These are phyloP conservation scores for Labia minor DNA, from an alignment of 2,888 invertebrate species.

Conservation along the genomic window DNA sequence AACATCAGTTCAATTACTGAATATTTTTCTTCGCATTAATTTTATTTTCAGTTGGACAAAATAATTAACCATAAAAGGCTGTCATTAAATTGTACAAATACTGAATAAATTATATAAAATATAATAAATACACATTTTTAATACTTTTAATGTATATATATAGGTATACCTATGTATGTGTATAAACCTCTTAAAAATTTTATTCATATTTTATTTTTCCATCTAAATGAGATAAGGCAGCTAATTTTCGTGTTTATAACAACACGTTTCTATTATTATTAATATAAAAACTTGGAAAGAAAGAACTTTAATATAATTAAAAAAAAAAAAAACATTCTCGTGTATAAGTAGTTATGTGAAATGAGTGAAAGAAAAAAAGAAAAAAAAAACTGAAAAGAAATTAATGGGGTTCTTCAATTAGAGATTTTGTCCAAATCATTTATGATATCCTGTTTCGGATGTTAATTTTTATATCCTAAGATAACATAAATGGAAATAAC, in stretches of 20 bases:
- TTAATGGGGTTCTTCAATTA: slow-evolving; percentile 3
- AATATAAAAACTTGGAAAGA: too few relatives aligned
- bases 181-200: background rate
- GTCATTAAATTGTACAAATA: background rate
- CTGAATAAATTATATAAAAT: too few relatives aligned
- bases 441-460: background rate
- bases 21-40: background rate
- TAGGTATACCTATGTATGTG: background rate
- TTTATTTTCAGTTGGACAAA: background rate
- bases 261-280: background rate
- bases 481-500: slow-evolving; percentile 1
- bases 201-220: background rate
- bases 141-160: too few relatives aligned
- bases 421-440: slow-evolving; percentile 13
- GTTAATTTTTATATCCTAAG: slow-evolving; percentile 13
- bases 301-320: background rate
- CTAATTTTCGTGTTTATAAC: background rate
- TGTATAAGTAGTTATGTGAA: background rate
- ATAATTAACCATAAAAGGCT: background rate
- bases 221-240: background rate
- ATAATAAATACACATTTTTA: too few relatives aligned
- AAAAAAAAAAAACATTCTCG: background rate
- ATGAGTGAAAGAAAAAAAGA: background rate
- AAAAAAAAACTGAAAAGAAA: background rate
- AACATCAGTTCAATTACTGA: background rate